A percentile compares a stretch with the other conserved stretches of the same genome.
Conservation (phyloP, 2,797 vertebrate genomes). For the Allobates femoralis region DNA sequence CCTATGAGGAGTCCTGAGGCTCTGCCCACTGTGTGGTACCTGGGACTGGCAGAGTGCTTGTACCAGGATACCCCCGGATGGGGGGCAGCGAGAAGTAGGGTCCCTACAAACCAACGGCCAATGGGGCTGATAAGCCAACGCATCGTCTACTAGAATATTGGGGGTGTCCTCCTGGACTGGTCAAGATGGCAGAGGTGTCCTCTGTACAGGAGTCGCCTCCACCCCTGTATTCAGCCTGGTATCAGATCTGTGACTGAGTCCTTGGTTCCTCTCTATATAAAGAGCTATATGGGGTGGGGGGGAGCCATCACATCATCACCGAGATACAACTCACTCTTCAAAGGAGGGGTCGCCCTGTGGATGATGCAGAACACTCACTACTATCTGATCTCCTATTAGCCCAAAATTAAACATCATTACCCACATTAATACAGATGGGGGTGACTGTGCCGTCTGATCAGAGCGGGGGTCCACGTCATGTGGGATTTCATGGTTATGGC, state of each 20-base stretch:
- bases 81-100: slow-evolving; percentile 62
- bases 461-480: background rate
- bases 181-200: background rate
- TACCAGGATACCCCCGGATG: slow-evolving; percentile 70
- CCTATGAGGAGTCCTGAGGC: slow-evolving; percentile 75
- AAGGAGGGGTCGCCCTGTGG: background rate
- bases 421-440: background rate
- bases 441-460: background rate
- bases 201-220: background rate
- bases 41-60: slow-evolving; percentile 74
- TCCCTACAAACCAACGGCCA: slow-evolving; percentile 48
- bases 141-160: background rate
- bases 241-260: slow-evolving; percentile 16
- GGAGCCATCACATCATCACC: slow-evolving; percentile 44
- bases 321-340: background rate
- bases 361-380: background rate
- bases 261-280: slow-evolving; percentile 45
- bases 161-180: background rate
- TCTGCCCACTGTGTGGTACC: slow-evolving; percentile 74
- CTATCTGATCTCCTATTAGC: background rate
- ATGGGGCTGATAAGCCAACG: background rate
- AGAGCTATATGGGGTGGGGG: background rate
- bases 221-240: slow-evolving; percentile 1
- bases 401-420: background rate
- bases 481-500: background rate